Base-by-base conservation (phyloP, 2,888 invertebrate genomes). In the Beris chalybata region DNA sequence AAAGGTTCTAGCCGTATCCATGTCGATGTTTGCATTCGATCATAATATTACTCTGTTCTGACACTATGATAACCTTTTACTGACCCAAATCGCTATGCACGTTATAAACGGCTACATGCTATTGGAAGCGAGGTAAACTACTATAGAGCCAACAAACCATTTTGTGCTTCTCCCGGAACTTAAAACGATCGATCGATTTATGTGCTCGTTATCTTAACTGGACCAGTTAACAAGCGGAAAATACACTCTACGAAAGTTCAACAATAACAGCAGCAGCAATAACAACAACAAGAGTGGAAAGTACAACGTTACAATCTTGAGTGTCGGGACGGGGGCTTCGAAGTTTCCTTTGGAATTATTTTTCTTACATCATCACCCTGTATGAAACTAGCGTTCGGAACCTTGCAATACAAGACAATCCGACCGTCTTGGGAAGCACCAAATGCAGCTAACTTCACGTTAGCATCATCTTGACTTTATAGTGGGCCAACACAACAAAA, bases 161-260 rank as follows among this genome's bases (percentile, higher is more conserved):
- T 52, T 63, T 53, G 52, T 63, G 32, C 53, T 30, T 44, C 64
- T 53, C 57, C 53, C 61, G 58, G 66, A 65, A 67, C 54, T 61
- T 15, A 66, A 71, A 67, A 70, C 69, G 68, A 68, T 69, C 70
- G 70, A 70, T 67, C 67, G 70, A 69, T 69, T 70, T 70, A 69
- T 70, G 70, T 65, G 70, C 71, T 69, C 68, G 65, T 66, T 67
- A 71, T 71, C 70, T 70, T 70, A 71, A 71, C 71, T 70, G 70
- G 70, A 63, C 68, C 69, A 71, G 70, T 70, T 72, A 72, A 72
- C 71, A 71, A 72, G 71, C 71, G 70, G 72, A 72, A 72, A 72
- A 69, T 70, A 66, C 70, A 70, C 71, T 71, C 66, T 47, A 69
- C 67, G 64, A 67, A 64, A 69, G 67, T 67, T 65, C 52, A 67